Evolutionary conservation across 2,113 vertebrate genomes (phyloP).

Genomic region (Protomyctophum bolini): DNA sequence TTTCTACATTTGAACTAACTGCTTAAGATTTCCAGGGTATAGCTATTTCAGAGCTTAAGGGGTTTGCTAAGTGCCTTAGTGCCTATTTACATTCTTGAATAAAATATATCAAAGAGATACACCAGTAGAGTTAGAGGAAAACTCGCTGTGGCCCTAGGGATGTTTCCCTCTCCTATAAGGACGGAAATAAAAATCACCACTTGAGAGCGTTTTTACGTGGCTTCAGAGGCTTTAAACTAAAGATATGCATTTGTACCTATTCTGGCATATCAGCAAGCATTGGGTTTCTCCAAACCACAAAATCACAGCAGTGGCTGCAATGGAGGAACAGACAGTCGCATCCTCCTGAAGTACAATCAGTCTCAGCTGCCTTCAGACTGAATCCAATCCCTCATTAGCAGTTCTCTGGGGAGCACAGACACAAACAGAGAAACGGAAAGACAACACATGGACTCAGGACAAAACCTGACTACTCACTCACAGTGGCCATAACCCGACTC

Average conservation of each 20-base stretch:
- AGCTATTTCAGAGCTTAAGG: too few species aligned
- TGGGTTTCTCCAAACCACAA: slow-evolving; percentile 8
- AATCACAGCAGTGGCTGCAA: slow-evolving; percentile 9
- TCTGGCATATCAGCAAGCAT: slow-evolving; percentile 10
- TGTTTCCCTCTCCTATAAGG: background rate
- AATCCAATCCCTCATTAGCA: slow-evolving; percentile 6
- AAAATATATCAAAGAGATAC: too few species aligned
- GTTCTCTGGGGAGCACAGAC: background rate
- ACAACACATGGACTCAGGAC: slow-evolving; percentile 3
- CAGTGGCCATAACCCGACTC: slow-evolving; percentile 67
- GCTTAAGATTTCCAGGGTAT: too few species aligned
- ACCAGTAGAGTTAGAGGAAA: background rate
- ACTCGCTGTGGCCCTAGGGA: background rate
- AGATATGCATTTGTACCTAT: slow-evolving; percentile 33
- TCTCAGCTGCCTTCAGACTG: background rate
- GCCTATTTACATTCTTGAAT: too few species aligned
- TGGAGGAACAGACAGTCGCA: background rate
- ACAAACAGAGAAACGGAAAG: slow-evolving; percentile 2
- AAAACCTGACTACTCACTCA: slow-evolving; percentile 56
- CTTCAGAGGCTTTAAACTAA: slow-evolving; percentile 56
- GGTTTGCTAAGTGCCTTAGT: too few species aligned
- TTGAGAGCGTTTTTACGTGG: slow-evolving; percentile 33
- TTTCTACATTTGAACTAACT: too few species aligned
- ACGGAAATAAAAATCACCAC: slow-evolving; percentile 38
- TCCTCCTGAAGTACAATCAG: slow-evolving; percentile 1